Percentiles rank a stretch among this genome's conserved stretches.
phyloP scores from a whole-genome alignment of 2,113 vertebrate genomes.

The Procavia capensis region DNA sequence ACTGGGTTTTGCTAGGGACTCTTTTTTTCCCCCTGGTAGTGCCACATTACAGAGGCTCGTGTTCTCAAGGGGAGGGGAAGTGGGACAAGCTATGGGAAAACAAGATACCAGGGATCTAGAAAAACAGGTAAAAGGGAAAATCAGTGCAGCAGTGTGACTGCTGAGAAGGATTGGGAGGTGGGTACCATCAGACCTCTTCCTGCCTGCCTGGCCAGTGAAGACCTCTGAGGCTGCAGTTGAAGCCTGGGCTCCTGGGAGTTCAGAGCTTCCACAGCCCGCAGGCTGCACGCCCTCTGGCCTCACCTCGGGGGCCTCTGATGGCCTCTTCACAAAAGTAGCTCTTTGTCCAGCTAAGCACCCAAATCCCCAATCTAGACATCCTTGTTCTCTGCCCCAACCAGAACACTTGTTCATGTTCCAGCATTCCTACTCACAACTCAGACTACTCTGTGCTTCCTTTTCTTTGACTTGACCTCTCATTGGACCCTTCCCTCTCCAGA shows the following conservation, averaged over 20 bases:
- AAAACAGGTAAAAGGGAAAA: not conserved
- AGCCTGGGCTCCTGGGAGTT: not conserved
- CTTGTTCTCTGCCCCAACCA: not conserved
- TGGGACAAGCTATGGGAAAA: not conserved
- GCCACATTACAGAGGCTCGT: too few relatives aligned
- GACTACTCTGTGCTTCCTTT: not conserved
- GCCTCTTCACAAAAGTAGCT: not conserved
- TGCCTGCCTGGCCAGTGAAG: not conserved
- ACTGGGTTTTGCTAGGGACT: not conserved
- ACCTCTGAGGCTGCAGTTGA: not conserved
- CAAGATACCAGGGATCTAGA: not conserved
- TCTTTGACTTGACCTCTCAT: not conserved
- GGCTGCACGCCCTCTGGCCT: not conserved
- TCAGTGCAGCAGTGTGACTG: accelerated
- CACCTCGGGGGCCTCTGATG: not conserved
- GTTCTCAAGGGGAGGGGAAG: not conserved
- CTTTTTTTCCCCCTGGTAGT: not conserved
- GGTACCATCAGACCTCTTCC: not conserved
- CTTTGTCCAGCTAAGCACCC: not conserved
- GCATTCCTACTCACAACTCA: not conserved
- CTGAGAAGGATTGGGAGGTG: not conserved
- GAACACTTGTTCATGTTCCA: too few relatives aligned
- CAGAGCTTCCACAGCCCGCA: not conserved
- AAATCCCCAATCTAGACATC: not conserved
- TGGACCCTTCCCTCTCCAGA: not conserved